These are phyloP conservation scores for Dendroctonus valens DNA, from an alignment of 1,140 invertebrate species.

Conservation along the genomic window DNA sequence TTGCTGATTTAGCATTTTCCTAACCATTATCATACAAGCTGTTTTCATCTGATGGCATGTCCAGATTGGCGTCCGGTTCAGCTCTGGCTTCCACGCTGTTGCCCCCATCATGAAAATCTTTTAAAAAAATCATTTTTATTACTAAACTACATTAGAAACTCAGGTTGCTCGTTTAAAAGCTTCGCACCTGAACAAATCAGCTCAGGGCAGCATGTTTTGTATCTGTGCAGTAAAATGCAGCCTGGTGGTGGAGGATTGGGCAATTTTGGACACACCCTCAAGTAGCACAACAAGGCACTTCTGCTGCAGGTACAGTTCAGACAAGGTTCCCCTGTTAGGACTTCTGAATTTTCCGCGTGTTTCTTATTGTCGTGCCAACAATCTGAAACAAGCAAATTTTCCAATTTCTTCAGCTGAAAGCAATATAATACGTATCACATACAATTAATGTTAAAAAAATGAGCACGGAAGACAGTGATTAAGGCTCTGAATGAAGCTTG, in stretches of 20 bases:
- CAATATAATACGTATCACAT: background rate
- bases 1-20: background rate
- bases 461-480: too few species aligned
- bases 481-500: too few species aligned
- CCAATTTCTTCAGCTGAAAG: background rate
- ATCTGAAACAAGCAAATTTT: slow-evolving; percentile 51
- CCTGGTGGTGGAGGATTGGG: slow-evolving; percentile 70
- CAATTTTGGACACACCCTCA: slow-evolving; percentile 71
- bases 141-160: slow-evolving; percentile 1
- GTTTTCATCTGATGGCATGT: slow-evolving; percentile 25
- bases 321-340: slow-evolving; percentile 72
- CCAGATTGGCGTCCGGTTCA: slow-evolving; percentile 31
- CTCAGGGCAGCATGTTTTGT: slow-evolving; percentile 71
- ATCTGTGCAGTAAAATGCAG: slow-evolving; percentile 67
- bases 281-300: slow-evolving; percentile 70
- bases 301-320: slow-evolving; percentile 71
- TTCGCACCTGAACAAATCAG: slow-evolving; percentile 65
- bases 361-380: slow-evolving; percentile 67
- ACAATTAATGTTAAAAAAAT: too few species aligned
- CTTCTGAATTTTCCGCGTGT: slow-evolving; percentile 61
- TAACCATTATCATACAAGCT: slow-evolving; percentile 17
- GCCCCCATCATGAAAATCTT: slow-evolving; percentile 31
- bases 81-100: slow-evolving; percentile 40
- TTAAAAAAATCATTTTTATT: too few species aligned
- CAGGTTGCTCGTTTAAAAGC: background rate